phyloP scores from a whole-genome alignment of 2,113 vertebrate genomes.

The Anas platyrhynchos region DNA sequence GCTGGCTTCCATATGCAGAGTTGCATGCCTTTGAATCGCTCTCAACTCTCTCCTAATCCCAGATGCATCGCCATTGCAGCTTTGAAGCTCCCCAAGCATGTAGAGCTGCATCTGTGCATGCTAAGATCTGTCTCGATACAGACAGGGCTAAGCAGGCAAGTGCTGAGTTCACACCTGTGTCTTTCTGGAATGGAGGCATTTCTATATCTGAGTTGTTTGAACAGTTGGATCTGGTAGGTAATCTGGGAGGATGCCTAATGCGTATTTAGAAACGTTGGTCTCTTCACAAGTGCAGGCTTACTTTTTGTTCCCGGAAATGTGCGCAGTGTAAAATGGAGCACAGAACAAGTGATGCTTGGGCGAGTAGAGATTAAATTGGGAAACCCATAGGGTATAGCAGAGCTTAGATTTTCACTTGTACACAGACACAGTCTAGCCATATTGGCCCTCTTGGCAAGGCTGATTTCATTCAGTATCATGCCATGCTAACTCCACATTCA shows the following conservation, averaged over 20 bases:
- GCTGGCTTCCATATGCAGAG: neutral
- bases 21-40: neutral
- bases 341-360: neutral
- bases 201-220: neutral
- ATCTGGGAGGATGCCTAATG: neutral
- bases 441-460: neutral
- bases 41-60: neutral
- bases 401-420: neutral
- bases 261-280: neutral
- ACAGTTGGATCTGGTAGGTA: neutral
- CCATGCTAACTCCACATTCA: neutral
- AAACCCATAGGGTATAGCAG: neutral
- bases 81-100: neutral
- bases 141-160: neutral
- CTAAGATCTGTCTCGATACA: neutral
- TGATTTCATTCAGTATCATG: neutral
- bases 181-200: neutral
- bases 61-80: neutral
- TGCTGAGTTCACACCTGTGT: neutral
- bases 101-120: neutral
- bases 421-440: neutral
- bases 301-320: conserved; percentile 12
- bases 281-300: neutral
- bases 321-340: neutral
- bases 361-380: neutral